These are phyloP conservation scores for Spilosoma lubricipeda DNA, from an alignment of 2,888 invertebrate species.

Conservation along the genomic window DNA sequence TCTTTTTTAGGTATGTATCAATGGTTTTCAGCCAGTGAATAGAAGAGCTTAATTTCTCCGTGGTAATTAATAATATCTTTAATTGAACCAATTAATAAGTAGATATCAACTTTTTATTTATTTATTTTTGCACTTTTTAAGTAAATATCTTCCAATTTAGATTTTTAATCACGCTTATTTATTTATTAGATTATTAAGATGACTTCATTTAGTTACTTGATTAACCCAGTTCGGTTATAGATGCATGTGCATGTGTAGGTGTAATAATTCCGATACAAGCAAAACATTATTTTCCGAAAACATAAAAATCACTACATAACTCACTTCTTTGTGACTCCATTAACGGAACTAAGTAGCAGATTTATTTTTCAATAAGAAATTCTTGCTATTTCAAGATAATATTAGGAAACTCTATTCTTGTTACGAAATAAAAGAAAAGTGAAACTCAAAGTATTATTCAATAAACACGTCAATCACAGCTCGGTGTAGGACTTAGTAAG, in stretches of 20 bases:
- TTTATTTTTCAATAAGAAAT: background rate
- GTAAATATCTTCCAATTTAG: no score
- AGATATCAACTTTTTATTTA: no score
- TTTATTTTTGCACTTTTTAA: no score
- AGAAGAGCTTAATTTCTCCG: background rate
- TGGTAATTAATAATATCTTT: background rate
- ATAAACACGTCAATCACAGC: conserved; percentile 47
- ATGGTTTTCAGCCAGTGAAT: background rate
- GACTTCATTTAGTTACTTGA: no score
- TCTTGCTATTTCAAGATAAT: conserved; percentile 1
- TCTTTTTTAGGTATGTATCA: conserved; percentile 57
- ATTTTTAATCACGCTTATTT: no score
- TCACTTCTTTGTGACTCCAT: background rate
- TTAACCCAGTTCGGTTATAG: no score
- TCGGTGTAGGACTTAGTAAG: conserved; percentile 52
- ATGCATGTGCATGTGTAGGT: no score
- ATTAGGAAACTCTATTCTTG: conserved; percentile 17
- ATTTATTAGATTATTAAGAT: no score
- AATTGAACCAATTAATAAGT: background rate
- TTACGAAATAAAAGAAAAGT: conserved; percentile 22
- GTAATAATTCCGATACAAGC: background rate
- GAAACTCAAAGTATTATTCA: conserved; percentile 30
- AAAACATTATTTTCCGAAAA: background rate
- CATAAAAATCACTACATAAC: background rate
- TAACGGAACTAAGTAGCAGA: background rate